A percentile compares a stretch with the other conserved stretches of the same genome.
Conservation (phyloP, 2,113 vertebrate genomes). For the Turdus rufiventris region DNA sequence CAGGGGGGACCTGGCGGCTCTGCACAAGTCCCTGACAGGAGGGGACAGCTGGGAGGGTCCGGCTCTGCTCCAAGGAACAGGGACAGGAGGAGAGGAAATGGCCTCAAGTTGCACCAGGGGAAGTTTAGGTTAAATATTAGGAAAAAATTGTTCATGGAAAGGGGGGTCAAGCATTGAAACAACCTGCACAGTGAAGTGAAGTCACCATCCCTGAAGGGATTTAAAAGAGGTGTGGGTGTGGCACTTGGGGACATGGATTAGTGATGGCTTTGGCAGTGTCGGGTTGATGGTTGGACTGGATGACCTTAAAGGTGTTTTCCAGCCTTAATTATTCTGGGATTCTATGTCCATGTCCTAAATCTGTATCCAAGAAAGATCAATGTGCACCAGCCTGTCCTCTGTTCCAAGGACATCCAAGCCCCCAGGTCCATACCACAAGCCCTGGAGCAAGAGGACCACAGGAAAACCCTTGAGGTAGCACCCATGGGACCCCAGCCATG, state of each 20-base stretch:
- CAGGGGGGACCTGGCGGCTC: background rate
- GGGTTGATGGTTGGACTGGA: background rate
- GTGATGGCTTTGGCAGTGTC: background rate
- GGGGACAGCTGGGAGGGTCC: rapidly evolving
- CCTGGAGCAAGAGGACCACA: background rate
- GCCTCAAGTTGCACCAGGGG: no score
- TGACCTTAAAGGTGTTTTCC: background rate
- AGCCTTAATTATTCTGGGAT: background rate
- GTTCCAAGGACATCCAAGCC: background rate
- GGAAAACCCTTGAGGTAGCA: no score
- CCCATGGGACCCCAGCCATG: background rate
- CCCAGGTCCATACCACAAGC: background rate
- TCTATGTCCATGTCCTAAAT: background rate
- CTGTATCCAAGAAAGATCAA: background rate
- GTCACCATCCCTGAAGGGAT: background rate
- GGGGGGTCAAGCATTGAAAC: background rate
- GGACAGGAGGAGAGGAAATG: rapidly evolving
- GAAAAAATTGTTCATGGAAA: background rate
- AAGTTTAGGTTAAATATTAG: background rate
- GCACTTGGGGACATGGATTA: background rate
- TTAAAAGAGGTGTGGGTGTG: background rate
- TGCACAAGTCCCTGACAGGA: background rate
- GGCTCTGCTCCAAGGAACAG: background rate
- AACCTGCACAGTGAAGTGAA: background rate
- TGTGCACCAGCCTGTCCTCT: background rate